Evolutionary conservation across 2,113 vertebrate species (phyloP).

Genomic region (Trematomus loennbergii): DNA sequence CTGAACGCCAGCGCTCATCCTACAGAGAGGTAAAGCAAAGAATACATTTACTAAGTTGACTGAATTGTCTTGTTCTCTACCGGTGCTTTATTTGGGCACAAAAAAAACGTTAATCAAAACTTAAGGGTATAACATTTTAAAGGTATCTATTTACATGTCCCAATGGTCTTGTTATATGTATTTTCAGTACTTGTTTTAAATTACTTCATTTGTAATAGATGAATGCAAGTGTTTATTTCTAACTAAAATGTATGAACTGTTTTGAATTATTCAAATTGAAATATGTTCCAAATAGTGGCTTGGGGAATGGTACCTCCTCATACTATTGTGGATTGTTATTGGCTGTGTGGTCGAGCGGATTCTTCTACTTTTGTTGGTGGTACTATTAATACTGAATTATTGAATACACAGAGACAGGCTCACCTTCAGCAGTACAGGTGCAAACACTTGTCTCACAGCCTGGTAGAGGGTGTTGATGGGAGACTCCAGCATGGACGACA

Average conservation of each 20-base stretch:
- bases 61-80: not conserved
- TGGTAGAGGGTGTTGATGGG: slow-evolving; percentile 96
- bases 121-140: not conserved
- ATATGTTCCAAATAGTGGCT: not conserved
- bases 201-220: not conserved
- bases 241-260: not conserved
- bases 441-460: slow-evolving; percentile 92
- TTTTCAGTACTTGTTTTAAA: not conserved
- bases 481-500: slow-evolving; percentile 97
- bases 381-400: not conserved
- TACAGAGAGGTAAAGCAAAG: slow-evolving; percentile 63
- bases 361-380: not conserved
- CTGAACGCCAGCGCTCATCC: slow-evolving; percentile 94
- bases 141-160: not conserved
- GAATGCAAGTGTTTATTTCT: not conserved
- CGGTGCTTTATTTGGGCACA: not conserved
- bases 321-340: not conserved
- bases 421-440: slow-evolving; percentile 92
- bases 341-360: not conserved
- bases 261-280: not conserved
- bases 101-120: not conserved
- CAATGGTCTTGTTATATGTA: not conserved
- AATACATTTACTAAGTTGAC: not conserved
- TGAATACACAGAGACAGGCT: not conserved
- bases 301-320: not conserved